A percentile compares a stretch with the other conserved stretches of the same genome.
These are phyloP conservation scores for Leucophenga montana DNA, from an alignment of 2,888 invertebrate species.

Conservation along the genomic window DNA sequence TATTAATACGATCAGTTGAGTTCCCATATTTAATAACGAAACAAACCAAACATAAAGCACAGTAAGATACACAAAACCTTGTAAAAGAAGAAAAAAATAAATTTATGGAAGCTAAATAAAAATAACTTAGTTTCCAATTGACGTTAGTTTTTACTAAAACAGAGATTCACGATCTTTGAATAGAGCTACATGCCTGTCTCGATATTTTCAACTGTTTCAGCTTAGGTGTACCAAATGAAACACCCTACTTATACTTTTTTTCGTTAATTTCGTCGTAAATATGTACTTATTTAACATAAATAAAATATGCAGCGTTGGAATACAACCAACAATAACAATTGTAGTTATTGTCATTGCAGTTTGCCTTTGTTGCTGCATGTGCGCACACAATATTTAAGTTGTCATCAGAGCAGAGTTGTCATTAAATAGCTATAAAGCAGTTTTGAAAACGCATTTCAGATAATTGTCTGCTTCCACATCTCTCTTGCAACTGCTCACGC, in stretches of 20 bases:
- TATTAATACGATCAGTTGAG: no score
- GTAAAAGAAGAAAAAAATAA: no score
- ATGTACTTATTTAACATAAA: not conserved
- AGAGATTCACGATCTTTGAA: no score
- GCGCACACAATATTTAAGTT: slow-evolving; percentile 53
- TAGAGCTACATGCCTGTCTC: not conserved
- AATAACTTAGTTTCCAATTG: no score
- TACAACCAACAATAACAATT: no score
- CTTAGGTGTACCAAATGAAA: no score
- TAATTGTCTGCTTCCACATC: slow-evolving; percentile 49
- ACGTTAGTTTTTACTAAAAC: no score
- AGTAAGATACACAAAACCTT: no score
- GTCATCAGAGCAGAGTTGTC: slow-evolving; percentile 61
- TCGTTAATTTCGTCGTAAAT: not conserved
- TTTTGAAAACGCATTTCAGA: slow-evolving; percentile 59
- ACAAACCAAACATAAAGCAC: no score
- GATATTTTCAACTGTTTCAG: not conserved
- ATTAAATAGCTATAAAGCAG: slow-evolving; percentile 58
- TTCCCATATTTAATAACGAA: no score
- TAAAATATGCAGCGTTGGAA: not conserved
- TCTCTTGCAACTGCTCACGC: not conserved
- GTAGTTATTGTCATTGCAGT: slow-evolving; percentile 2
- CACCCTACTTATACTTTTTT: no score
- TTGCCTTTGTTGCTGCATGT: slow-evolving; percentile 6
- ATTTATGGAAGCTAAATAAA: no score